Evolutionary conservation across 2,113 vertebrate species (phyloP), one percentile per base, ranked within the genome.

Genomic region (Seriola quinqueradiata): DNA sequence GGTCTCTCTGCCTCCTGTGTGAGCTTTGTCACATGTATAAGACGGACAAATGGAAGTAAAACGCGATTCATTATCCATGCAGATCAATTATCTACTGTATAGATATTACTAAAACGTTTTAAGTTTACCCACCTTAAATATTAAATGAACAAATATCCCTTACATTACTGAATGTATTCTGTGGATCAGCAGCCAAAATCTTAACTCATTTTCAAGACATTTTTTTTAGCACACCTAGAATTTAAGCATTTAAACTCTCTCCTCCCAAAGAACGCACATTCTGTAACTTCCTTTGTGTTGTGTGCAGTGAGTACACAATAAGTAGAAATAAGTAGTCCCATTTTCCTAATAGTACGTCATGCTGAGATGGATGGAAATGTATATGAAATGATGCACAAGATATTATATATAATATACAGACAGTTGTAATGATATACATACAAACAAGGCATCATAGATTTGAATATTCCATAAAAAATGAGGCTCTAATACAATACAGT

Each of bases 381-480:
- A 55, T 36, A 55, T 11, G 34, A 28, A 5, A 6, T 44, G 21
- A 42, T 42, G 50, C 28, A 28, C 28, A 28, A 28, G 28, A 54
- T 21, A n/a, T 52, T 21, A 21, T 54, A 8, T n/a, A 54, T 4
- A 54, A 54, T 9, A 21, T 54, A 54, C 12, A 44, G 50, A n/a
- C 50, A 21, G 21, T 4, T 54, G 48, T 21, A 52, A 8, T 54
- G 9, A n/a, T 54, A 54, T 19, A 19, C 50, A 77, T n/a, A 17
- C 17, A 34, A 60, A 44, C 36, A 75, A 28, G 11, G 44, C 55
- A 36, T 23, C 13, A 46, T 19, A 38, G 17, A 25, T 57, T 67
- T 74, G 21, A 46, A 59, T 44, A 75, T 81, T 48, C 69, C 58
- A 52, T 67, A 68, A 52, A 66, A 77, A 80, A 77, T 70, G 14